Conservation (phyloP, 2,888 invertebrate genomes). For the Subacronicta megacephala region DNA sequence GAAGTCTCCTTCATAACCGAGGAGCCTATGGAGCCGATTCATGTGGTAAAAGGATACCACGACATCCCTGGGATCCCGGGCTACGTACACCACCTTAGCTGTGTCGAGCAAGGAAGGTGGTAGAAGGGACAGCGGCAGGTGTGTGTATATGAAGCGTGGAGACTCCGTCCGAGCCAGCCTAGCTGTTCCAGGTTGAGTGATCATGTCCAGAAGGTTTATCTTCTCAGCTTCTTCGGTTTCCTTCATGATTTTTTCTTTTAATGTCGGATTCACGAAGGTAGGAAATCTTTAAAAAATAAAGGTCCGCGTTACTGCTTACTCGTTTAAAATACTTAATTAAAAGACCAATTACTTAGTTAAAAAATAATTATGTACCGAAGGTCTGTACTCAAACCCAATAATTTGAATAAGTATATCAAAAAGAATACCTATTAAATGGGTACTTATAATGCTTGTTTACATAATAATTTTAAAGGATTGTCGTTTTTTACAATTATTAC, state of each 20-base stretch:
- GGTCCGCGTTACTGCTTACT: too few species aligned
- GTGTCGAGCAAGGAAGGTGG: conserved; percentile 87
- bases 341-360: too few species aligned
- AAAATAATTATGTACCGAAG: too few species aligned
- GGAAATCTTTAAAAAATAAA: conserved; percentile 19
- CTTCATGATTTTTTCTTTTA: conserved; percentile 6
- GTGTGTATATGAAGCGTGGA: conserved; percentile 80
- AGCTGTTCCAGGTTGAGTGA: conserved; percentile 26
- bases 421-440: too few species aligned
- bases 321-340: too few species aligned
- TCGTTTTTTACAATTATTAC: too few species aligned
- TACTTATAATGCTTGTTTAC: too few species aligned
- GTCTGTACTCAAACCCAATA: too few species aligned
- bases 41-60: conserved; percentile 93
- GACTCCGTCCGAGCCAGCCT: conserved; percentile 27
- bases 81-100: conserved; percentile 92
- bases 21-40: conserved; percentile 89
- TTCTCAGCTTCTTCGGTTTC: conserved; percentile 53
- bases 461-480: too few species aligned
- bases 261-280: conserved; percentile 17
- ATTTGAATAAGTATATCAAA: too few species aligned
- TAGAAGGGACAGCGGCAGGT: conserved; percentile 92
- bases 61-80: conserved; percentile 94
- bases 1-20: conserved; percentile 90
- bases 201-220: conserved; percentile 63